These are phyloP conservation scores for Pontoporia blainvillei DNA, from an alignment of 2,113 vertebrate genomes.

Conservation along the genomic window DNA sequence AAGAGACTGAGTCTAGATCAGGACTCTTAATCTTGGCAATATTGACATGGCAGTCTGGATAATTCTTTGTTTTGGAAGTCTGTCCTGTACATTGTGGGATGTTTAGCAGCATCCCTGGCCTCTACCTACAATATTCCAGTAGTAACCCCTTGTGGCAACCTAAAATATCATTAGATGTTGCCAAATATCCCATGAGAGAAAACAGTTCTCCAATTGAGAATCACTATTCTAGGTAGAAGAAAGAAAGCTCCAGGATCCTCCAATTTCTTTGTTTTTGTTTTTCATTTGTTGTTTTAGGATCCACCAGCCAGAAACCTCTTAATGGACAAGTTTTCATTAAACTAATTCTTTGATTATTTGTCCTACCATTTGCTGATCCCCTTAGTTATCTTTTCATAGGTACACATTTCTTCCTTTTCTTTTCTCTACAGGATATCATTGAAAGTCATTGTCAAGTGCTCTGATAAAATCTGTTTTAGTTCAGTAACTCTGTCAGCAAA, in stretches of 20 bases:
- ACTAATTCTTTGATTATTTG: not conserved
- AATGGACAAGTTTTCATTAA: not conserved
- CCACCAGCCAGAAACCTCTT: not conserved
- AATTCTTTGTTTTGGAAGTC: not conserved
- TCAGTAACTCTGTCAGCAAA: not conserved
- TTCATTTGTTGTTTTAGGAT: not conserved
- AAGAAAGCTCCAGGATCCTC: not conserved
- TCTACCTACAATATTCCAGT: not conserved
- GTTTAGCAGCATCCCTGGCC: not conserved
- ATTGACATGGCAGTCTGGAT: rapidly evolving
- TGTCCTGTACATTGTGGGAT: not conserved
- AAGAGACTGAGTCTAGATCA: not conserved
- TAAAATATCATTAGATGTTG: not conserved
- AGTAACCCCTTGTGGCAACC: not conserved
- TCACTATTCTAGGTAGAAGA: not conserved
- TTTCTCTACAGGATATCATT: not conserved
- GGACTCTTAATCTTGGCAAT: not conserved
- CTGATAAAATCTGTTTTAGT: not conserved
- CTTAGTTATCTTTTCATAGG: not conserved
- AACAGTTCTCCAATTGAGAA: not conserved
- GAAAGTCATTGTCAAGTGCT: not conserved
- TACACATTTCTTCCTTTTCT: not conserved
- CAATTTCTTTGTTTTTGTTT: not conserved
- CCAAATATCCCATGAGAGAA: not conserved
- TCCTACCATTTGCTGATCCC: not conserved